phyloP scores from a whole-genome alignment of 1,140 invertebrate species.

The Protaetia brevitarsis region DNA sequence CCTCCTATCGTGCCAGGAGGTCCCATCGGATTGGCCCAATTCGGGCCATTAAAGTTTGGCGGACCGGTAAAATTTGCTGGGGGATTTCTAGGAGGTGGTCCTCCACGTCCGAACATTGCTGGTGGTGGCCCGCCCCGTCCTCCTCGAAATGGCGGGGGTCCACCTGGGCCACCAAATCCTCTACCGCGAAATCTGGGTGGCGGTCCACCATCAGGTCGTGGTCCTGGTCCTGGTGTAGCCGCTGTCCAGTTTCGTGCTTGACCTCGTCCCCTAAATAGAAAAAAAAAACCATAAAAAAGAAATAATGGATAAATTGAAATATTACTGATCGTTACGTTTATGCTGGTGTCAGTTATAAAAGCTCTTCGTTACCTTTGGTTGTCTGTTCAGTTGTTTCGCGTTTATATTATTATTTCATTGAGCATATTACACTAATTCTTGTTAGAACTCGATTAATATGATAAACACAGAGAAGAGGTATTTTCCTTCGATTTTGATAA shows the following conservation, averaged over 20 bases:
- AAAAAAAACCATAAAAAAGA: neutral
- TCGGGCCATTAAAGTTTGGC: slow-evolving; percentile 54
- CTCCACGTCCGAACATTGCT: slow-evolving; percentile 51
- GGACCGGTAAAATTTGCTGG: slow-evolving; percentile 52
- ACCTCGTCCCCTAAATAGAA: slow-evolving; percentile 42
- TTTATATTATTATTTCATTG: too few relatives aligned
- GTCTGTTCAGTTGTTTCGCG: too few relatives aligned
- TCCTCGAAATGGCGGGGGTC: slow-evolving; percentile 60
- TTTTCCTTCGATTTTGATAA: too few relatives aligned
- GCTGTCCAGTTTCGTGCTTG: slow-evolving; percentile 51
- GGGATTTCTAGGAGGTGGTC: slow-evolving; percentile 52
- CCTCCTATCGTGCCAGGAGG: slow-evolving; percentile 62
- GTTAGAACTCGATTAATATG: too few relatives aligned
- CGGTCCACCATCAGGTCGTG: slow-evolving; percentile 53
- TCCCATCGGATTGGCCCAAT: slow-evolving; percentile 61
- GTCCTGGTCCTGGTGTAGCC: slow-evolving; percentile 32
- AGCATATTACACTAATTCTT: too few relatives aligned
- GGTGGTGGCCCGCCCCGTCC: slow-evolving; percentile 52
- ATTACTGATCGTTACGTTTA: too few relatives aligned
- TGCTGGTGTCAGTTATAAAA: too few relatives aligned
- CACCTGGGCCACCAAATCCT: slow-evolving; percentile 61
- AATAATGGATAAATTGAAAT: slow-evolving; percentile 16
- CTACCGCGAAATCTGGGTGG: slow-evolving; percentile 63
- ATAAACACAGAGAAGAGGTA: too few relatives aligned
- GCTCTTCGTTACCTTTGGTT: too few relatives aligned